Conservation (phyloP, 2,888 invertebrate species). For the Drosophila nr. perissopoda region DNA sequence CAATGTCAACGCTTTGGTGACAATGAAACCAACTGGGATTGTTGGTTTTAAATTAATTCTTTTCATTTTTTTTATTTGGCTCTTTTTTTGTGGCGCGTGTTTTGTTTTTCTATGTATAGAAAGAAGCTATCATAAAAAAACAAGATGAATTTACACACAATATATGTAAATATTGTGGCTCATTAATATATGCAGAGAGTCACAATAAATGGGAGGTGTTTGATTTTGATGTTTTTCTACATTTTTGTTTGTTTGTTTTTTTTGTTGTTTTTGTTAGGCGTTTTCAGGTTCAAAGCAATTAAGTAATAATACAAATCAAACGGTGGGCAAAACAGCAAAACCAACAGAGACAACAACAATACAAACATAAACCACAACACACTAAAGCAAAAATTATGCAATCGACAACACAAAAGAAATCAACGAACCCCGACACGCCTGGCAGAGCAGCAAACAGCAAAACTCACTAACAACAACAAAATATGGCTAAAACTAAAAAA, state of each 20-base stretch:
- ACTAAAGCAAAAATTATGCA: slow-evolving; percentile 62
- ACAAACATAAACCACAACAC: slow-evolving; percentile 24
- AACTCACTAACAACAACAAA: slow-evolving; percentile 3
- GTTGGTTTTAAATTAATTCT: slow-evolving; percentile 30
- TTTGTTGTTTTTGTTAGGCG: slow-evolving; percentile 21
- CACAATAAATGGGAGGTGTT: slow-evolving; percentile 46
- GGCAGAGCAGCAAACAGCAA: slow-evolving; percentile 43
- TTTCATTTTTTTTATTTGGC: slow-evolving; percentile 4
- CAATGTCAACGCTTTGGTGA: slow-evolving; percentile 71
- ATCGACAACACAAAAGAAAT: slow-evolving; percentile 58
- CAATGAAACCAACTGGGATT: slow-evolving; percentile 65
- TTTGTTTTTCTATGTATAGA: slow-evolving; percentile 39
- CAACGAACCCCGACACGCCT: slow-evolving; percentile 45
- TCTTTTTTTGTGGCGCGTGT: slow-evolving; percentile 52
- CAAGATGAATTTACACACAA: slow-evolving; percentile 59
- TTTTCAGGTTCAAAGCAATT: slow-evolving; percentile 77
- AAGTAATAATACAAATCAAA: slow-evolving; percentile 78
- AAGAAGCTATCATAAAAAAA: slow-evolving; percentile 12
- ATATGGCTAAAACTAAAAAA: slow-evolving; percentile 7
- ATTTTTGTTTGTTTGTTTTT: not conserved
- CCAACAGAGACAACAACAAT: slow-evolving; percentile 15
- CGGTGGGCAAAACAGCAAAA: slow-evolving; percentile 41
- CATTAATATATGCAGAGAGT: slow-evolving; percentile 55
- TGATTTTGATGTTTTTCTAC: slow-evolving; percentile 12
- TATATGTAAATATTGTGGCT: slow-evolving; percentile 53